Percentiles rank a stretch among this genome's conserved stretches.
Conservation (phyloP, 2,888 invertebrate genomes). For the Harpagoxenus sublaevis region DNA sequence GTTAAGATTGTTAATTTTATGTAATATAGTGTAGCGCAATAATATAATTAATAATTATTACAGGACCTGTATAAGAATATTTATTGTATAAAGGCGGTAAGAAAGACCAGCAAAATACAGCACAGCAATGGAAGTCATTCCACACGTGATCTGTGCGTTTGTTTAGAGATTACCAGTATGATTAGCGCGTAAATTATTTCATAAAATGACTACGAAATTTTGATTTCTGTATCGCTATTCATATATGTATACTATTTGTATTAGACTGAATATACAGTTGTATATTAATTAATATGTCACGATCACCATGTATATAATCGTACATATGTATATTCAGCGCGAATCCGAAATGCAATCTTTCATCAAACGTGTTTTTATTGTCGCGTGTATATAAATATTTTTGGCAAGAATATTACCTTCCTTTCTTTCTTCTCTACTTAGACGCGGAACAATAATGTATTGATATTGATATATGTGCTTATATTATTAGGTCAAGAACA, state of each 20-base stretch:
- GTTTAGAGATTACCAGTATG: neutral
- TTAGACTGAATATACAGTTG: neutral
- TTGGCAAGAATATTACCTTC: neutral
- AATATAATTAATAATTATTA: constrained; percentile 44
- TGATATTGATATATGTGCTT: neutral
- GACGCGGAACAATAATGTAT: neutral
- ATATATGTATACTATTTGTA: neutral
- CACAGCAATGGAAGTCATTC: neutral
- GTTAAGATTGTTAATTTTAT: neutral
- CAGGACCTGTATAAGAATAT: constrained; percentile 65
- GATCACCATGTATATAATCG: neutral
- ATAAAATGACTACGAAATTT: neutral
- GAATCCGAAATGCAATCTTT: neutral
- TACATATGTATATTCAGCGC: neutral
- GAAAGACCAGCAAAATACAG: neutral
- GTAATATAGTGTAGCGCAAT: neutral
- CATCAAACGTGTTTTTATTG: neutral
- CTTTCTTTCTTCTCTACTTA: neutral
- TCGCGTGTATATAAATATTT: neutral
- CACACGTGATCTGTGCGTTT: neutral
- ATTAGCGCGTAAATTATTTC: constrained; percentile 6
- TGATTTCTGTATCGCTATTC: neutral
- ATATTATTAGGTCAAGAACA: neutral
- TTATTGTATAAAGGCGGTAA: too few relatives aligned
- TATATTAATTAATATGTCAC: neutral